Evolutionary conservation across 2,888 invertebrate species (phyloP), one percentile per base, ranked within the genome.

Genomic region (Neocrepidodera transversa): DNA sequence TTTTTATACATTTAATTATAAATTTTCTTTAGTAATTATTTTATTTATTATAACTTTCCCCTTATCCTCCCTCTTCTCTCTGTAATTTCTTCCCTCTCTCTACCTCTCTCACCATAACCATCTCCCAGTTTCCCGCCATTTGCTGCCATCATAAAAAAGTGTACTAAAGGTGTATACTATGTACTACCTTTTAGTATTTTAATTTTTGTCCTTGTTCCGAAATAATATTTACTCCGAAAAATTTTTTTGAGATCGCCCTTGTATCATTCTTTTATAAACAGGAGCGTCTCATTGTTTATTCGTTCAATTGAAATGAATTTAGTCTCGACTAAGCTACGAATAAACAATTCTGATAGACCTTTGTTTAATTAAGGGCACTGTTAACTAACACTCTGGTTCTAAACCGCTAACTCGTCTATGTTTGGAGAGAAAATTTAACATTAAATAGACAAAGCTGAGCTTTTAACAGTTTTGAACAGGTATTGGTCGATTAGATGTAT

Each of bases 271-370:
- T 38, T 14, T 38, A 38, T 14, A 14, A 38, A 38, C 17, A 42
- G 10, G 18, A 10, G 7, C 18, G 10, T 17, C 11, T 42, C 20
- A 42, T 4, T 42, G 17, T 42, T 42, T 42, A 20, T 18, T 18
- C 18, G 17, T n/a, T 42, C 11, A 42, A 42, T 18, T 18, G 18
- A 13, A n/a, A 2, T 18, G 18, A 42, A 42, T 42, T 49, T 49
- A 49, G 49, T 49, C 17, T 16, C 17, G 18, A 38, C 16, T 51
- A 51, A 51, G 51, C 51, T 51, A n/a, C 11, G 36, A 51, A 51
- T 51, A 51, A 51, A 51, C 51, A 51, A 51, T 26, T 13, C 18
- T 38, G 36, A 36, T 51, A 20, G 26, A 51, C 36, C 38, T 51
- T 18, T 50, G 38, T 51, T 51, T 51, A 51, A 51, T 51, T 51